These are phyloP conservation scores for Miichthys miiuy DNA, from an alignment of 2,797 vertebrate genomes.

Conservation along the genomic window DNA sequence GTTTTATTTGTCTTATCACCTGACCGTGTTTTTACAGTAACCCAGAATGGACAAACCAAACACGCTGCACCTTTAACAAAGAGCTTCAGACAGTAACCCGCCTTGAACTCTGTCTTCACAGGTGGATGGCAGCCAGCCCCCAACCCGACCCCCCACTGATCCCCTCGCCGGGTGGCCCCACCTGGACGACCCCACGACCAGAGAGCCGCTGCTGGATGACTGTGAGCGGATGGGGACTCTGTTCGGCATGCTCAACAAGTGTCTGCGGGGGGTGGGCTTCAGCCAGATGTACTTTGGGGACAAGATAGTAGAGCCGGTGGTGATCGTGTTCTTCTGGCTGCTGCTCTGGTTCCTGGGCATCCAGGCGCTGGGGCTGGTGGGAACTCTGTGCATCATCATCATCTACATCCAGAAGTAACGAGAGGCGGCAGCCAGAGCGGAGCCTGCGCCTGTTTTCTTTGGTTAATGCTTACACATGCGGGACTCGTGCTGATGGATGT, in stretches of 20 bases:
- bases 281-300: conserved; percentile 96
- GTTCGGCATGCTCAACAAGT: conserved; percentile 97
- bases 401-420: conserved; percentile 94
- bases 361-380: conserved; percentile 95
- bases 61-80: too few species aligned
- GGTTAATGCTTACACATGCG: neutral
- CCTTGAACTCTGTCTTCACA: conserved; percentile 31
- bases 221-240: conserved; percentile 95
- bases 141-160: neutral
- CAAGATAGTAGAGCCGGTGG: conserved; percentile 94
- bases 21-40: too few species aligned
- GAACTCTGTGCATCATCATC: conserved; percentile 96
- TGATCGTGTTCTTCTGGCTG: conserved; percentile 94
- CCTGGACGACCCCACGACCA: conserved; percentile 49
- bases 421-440: neutral
- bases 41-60: too few species aligned
- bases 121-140: conserved; percentile 33
- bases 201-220: conserved; percentile 87
- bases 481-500: conserved; percentile 15
- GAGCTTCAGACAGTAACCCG: neutral
- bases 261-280: conserved; percentile 91
- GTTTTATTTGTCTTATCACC: too few species aligned
- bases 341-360: conserved; percentile 97
- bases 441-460: conserved; percentile 27
- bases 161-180: conserved; percentile 33